Conservation (phyloP, 2,113 vertebrate genomes). For the Callorhinus ursinus region DNA sequence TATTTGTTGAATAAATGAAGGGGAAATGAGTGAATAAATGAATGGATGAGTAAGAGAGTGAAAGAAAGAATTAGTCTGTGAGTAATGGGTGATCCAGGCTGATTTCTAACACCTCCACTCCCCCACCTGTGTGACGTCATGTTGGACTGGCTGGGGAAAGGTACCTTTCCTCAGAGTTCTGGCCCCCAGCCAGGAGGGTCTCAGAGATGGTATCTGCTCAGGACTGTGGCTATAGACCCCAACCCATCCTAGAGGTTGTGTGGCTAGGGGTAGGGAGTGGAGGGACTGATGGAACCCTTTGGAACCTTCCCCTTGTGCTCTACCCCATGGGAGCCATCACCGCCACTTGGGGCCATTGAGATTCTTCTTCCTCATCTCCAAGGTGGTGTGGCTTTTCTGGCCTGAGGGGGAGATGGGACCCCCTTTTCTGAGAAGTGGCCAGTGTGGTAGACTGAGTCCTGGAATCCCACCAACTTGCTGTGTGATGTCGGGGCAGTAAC, state of each 20-base stretch:
- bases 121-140: no score
- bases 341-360: conserved; percentile 29
- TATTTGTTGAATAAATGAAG: neutral
- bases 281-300: neutral
- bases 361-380: neutral
- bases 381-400: neutral
- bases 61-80: neutral
- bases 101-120: neutral
- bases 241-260: neutral
- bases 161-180: neutral
- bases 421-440: neutral
- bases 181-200: neutral
- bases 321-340: neutral
- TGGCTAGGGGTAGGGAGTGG: neutral
- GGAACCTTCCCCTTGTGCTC: neutral
- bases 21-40: neutral
- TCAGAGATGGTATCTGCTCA: neutral
- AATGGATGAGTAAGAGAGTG: neutral
- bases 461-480: neutral
- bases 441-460: neutral
- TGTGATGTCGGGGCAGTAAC: neutral
- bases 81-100: neutral
- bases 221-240: neutral
- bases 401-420: neutral
- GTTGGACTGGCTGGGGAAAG: neutral